Evolutionary conservation across 2,888 invertebrate species (phyloP).

Genomic region (Harmothoe impar): DNA sequence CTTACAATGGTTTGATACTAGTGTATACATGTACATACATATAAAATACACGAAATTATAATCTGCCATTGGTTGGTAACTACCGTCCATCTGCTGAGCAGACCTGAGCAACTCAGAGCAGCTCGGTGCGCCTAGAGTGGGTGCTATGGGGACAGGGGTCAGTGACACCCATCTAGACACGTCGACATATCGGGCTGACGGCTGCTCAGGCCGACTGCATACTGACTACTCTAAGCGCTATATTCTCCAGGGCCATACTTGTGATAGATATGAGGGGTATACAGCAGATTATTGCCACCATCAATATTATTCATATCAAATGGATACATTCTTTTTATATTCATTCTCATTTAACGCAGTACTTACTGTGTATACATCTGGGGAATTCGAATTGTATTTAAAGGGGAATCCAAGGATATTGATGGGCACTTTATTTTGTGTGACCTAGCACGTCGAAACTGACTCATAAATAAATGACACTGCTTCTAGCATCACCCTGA

Average conservation of each 20-base stretch:
- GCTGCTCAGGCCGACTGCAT: not conserved
- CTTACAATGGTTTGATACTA: too few relatives aligned
- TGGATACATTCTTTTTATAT: too few relatives aligned
- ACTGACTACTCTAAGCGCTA: not conserved
- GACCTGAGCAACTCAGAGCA: not conserved
- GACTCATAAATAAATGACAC: not conserved
- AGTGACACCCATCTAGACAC: slow-evolving; percentile 24
- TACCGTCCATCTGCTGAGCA: not conserved
- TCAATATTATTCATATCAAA: too few relatives aligned
- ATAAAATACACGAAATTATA: too few relatives aligned
- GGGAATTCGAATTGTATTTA: too few relatives aligned
- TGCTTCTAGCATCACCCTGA: not conserved
- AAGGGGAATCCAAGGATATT: not conserved
- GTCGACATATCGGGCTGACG: slow-evolving; percentile 3
- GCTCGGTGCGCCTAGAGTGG: not conserved
- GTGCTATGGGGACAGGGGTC: not conserved
- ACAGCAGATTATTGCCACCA: too few relatives aligned
- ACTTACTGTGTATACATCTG: too few relatives aligned
- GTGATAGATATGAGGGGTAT: not conserved
- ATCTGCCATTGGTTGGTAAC: too few relatives aligned
- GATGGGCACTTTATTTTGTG: not conserved
- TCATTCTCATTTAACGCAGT: too few relatives aligned
- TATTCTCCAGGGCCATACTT: not conserved
- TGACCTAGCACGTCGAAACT: not conserved
- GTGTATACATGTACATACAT: too few relatives aligned